Percentiles rank a stretch among this genome's conserved stretches.
phyloP scores from a whole-genome alignment of 2,113 vertebrate species.

The Bos indicus region DNA sequence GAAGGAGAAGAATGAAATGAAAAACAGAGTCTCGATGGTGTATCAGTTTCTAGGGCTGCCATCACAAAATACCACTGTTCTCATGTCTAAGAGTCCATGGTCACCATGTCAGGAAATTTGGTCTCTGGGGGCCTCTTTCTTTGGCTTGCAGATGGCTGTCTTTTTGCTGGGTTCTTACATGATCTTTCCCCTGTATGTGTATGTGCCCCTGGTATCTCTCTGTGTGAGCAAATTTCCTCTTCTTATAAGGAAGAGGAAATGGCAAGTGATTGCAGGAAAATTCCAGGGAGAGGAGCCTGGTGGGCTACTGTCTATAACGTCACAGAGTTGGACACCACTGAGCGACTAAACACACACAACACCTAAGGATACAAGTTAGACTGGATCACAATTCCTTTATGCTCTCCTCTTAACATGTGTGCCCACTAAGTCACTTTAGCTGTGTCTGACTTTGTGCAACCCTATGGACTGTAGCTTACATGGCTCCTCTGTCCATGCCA shows the following conservation, averaged over 20 bases:
- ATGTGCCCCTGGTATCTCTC: background rate
- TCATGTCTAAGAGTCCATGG: background rate
- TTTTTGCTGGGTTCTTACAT: background rate
- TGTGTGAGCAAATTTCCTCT: background rate
- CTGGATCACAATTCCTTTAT: background rate
- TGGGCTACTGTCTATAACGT: background rate
- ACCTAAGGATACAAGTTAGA: background rate
- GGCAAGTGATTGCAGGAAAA: background rate
- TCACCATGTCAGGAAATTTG: background rate
- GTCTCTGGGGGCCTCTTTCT: background rate
- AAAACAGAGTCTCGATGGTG: background rate
- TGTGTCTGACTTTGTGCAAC: background rate
- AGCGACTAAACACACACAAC: background rate
- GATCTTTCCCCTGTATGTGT: background rate
- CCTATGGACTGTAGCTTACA: background rate
- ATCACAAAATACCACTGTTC: background rate
- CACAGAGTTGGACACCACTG: background rate
- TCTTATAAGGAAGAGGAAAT: background rate
- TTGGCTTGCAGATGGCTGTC: background rate
- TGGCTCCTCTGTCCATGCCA: background rate
- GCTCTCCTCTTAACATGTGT: background rate
- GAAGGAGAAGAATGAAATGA: background rate
- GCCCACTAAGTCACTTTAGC: fast-evolving
- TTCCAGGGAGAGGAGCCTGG: background rate
- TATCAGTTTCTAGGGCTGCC: background rate